Base-by-base conservation (phyloP, 2,113 vertebrate species). In the Diglossa brunneiventris region DNA sequence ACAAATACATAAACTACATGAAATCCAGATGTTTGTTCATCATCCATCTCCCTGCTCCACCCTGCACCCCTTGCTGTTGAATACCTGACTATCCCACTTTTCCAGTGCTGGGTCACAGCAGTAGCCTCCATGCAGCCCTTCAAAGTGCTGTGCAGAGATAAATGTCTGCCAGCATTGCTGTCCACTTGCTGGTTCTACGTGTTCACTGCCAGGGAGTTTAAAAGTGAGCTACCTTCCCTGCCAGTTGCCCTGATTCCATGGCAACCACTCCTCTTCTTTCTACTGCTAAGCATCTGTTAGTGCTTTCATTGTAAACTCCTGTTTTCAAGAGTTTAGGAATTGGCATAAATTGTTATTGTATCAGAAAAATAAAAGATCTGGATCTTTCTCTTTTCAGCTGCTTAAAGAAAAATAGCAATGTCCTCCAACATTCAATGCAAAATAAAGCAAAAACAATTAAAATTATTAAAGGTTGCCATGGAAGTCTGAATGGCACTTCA, bases 221-320 rank as follows among this genome's bases (percentile, higher is more conserved):
- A 92, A 95, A 95, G 83, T 79, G 82, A 95, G 61, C 58, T 94
- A 82, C 80, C 80, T 95, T 95, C 66, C 63, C 56, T 90, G 58
- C 11, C 79, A 84, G 55, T 56, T n/a, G 55, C 31, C 67, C 76
- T 76, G 93, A 91, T 96, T 73, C 92, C 87, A 94, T 85, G 88
- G 87, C 82, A 96, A 91, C 92, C 75, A 77, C 82, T 95, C 66
- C 61, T 91, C 94, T 95, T 81, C 63, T 95, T 95, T 96, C 87
- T 86, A 64, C 75, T 66, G 47, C 92, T 84, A 50, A 90, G 84
- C 91, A 92, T 96, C 95, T 96, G 93, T 84, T 92, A 88, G 35
- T 89, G 62, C 94, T 96, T 93, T 84, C 53, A 61, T 61, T 93
- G 61, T 68, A 96, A 94, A 95, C 31, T n/a, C 61, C 6, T 53